Evolutionary conservation across 2,113 vertebrate genomes (phyloP), one percentile per base, ranked within the genome.

Genomic region (Xenotilapia leptura): DNA sequence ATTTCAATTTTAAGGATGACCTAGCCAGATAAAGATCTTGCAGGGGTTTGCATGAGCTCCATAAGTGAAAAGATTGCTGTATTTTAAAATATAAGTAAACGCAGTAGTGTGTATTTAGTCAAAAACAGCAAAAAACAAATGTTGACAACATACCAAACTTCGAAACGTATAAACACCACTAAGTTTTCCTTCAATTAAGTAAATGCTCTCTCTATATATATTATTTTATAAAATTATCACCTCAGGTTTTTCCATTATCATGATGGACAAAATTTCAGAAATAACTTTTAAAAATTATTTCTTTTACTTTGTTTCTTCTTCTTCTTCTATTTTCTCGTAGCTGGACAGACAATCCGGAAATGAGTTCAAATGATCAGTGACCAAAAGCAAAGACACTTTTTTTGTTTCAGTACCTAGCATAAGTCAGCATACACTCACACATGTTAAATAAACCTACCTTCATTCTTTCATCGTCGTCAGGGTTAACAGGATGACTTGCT

Each of bases 11-110:
- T 40, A 53, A 89, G 86, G 45, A 88, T 89, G 55, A 55, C 83
- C 79, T 68, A 84, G 83, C 65, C 38, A 73, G 88, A 93, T 90
- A 83, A 93, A 83, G 36, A 56, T 83, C 68, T 81, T 26, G 38
- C 77, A 31, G 40, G 13, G 13, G 31, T 68, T 73, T 38, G 19
- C 3, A 42, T 55, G 33, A 62, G 86, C 6, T 6, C 12, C 54
- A 49, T 5, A 81, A 68, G 82, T 62, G 15, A 85, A 56, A 79
- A 31, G 14, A 49, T 23, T 79, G 21, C 5, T 79, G 28, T 79
- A 12, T 54, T 79, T 1, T 42, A 38, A 68, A 51, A 82, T 80
- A 36, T 38, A 45, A 51, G 23, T 26, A n/a, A 11, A 79, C 5
- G 36, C 7, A 21, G 11, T 33, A 53, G 2, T 21, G 45, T 4